Percentiles rank a stretch among this genome's conserved stretches.
phyloP scores from a whole-genome alignment of 2,113 vertebrate species.

The Melanocharis versteri region DNA sequence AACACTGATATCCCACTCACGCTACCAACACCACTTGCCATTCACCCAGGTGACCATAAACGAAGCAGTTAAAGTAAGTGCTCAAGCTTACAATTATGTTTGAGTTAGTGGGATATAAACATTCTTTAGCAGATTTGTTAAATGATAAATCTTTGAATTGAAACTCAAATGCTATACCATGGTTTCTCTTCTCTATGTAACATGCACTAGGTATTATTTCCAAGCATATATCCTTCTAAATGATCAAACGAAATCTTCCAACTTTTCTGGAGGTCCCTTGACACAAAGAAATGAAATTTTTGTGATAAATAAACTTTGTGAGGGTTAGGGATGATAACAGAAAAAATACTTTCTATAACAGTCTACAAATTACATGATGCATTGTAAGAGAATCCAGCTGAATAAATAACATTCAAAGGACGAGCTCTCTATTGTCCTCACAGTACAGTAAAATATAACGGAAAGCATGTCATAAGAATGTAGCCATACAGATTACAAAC shows the following conservation, averaged over 20 bases:
- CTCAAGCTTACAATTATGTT: background rate
- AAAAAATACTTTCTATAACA: background rate
- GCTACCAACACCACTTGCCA: background rate
- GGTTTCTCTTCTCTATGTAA: background rate
- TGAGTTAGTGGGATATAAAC: background rate
- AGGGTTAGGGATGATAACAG: background rate
- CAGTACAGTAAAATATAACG: slow-evolving; percentile 17
- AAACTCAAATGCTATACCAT: background rate
- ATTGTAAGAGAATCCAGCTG: slow-evolving; percentile 20
- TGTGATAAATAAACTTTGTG: background rate
- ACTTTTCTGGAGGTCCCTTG: background rate
- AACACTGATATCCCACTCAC: background rate
- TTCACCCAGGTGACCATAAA: background rate
- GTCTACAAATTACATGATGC: background rate
- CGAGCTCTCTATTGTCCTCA: background rate
- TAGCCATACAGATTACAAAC: slow-evolving; percentile 48
- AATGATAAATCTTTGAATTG: background rate
- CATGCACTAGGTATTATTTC: background rate
- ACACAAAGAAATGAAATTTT: background rate
- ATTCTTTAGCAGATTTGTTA: background rate
- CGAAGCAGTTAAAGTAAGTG: background rate
- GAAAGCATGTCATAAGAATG: slow-evolving; percentile 62
- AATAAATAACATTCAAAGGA: slow-evolving; percentile 56
- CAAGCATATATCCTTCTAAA: background rate
- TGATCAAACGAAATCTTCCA: background rate